Evolutionary conservation across 2,113 vertebrate genomes (phyloP).

Genomic region (Piprites chloris): DNA sequence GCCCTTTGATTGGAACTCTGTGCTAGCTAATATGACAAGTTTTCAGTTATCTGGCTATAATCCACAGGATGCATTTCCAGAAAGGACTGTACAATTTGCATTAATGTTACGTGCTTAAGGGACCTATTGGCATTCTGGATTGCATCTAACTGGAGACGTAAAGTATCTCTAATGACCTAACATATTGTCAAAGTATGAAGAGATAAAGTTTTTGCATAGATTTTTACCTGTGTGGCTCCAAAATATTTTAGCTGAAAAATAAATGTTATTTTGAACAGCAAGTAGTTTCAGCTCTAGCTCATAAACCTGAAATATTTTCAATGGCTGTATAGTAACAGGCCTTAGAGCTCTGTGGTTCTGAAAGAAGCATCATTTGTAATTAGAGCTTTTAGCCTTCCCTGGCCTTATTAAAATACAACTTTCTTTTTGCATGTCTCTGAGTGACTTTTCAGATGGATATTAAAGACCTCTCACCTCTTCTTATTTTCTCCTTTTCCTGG

Average conservation of each 20-base stretch:
- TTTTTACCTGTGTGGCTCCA: not conserved
- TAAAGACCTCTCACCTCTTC: not conserved
- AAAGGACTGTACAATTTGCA: conserved; percentile 34
- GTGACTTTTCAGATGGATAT: not conserved
- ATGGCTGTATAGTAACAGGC: not conserved
- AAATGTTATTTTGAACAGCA: conserved; percentile 57
- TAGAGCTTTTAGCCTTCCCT: not conserved
- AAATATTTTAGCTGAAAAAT: conserved; percentile 49
- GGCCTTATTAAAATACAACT: not conserved
- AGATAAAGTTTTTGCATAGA: conserved; percentile 11
- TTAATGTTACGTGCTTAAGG: conserved; percentile 50
- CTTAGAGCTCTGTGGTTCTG: not conserved
- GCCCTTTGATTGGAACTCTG: not conserved
- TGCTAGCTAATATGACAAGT: not conserved
- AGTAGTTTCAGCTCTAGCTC: conserved; percentile 22
- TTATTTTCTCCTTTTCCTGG: not conserved
- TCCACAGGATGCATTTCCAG: not conserved
- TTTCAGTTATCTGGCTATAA: not conserved
- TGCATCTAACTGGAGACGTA: conserved; percentile 32
- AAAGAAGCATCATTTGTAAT: conserved; percentile 1
- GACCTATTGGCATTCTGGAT: conserved; percentile 38
- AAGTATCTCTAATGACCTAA: conserved; percentile 10
- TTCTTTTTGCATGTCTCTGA: not conserved
- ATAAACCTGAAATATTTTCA: conserved; percentile 59
- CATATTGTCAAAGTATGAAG: not conserved